Conservation (phyloP, 2,888 invertebrate species). For the Halictus ligatus region DNA sequence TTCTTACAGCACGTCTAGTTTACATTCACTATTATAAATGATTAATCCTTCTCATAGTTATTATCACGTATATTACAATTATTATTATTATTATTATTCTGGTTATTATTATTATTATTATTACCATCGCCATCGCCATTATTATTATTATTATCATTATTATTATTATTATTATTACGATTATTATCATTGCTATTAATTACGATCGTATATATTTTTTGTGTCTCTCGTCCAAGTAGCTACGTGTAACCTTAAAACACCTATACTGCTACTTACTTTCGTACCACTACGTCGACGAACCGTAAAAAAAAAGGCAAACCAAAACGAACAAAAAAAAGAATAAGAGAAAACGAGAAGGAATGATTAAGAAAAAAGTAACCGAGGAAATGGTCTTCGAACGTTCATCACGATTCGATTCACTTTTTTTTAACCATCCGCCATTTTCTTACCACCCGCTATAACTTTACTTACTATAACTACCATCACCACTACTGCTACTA, state of each 20-base stretch:
- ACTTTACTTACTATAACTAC: slow-evolving; percentile 54
- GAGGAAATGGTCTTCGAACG: slow-evolving; percentile 5
- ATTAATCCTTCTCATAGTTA: slow-evolving; percentile 66
- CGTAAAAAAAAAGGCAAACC: slow-evolving; percentile 16
- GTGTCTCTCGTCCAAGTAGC: slow-evolving; percentile 75
- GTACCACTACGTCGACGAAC: slow-evolving; percentile 32
- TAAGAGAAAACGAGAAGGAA: neutral
- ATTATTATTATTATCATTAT: slow-evolving; percentile 66
- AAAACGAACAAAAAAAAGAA: neutral
- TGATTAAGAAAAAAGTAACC: neutral
- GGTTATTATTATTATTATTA: slow-evolving; percentile 73
- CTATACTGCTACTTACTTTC: slow-evolving; percentile 59
- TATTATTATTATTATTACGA: slow-evolving; percentile 60
- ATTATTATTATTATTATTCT: slow-evolving; percentile 68
- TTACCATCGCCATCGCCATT: slow-evolving; percentile 66
- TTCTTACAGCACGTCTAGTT: slow-evolving; percentile 49
- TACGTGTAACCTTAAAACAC: slow-evolving; percentile 64
- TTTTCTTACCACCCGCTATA: slow-evolving; percentile 47
- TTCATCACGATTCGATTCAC: slow-evolving; percentile 34
- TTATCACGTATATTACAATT: slow-evolving; percentile 61
- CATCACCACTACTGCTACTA: slow-evolving; percentile 66
- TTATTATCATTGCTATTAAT: slow-evolving; percentile 65
- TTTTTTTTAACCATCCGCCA: slow-evolving; percentile 70
- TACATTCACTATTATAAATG: slow-evolving; percentile 60
- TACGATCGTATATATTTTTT: slow-evolving; percentile 71